Conservation (phyloP, 2,888 invertebrate species). For the Tetragnatha montana region DNA sequence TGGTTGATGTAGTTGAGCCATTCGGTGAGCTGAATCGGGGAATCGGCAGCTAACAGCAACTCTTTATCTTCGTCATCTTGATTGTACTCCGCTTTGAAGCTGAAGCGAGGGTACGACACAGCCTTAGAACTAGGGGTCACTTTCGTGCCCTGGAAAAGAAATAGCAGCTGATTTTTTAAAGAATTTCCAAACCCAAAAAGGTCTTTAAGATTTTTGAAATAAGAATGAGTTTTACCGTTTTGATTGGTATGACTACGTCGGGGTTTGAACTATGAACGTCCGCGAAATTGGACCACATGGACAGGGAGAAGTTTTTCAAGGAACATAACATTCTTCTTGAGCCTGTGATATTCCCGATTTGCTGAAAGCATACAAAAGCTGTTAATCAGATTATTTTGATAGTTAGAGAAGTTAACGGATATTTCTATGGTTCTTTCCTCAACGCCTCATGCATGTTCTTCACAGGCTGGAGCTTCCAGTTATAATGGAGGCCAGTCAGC, state of each 20-base stretch:
- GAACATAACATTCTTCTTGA: conserved; percentile 65
- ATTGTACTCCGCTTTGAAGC: conserved; percentile 60
- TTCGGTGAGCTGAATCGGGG: conserved; percentile 76
- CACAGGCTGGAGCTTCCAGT: too few relatives aligned
- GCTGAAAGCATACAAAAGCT: conserved; percentile 23
- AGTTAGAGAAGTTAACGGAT: too few relatives aligned
- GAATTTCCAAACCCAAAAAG: not conserved
- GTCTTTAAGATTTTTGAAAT: not conserved
- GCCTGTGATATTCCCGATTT: conserved; percentile 68
- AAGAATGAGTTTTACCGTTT: conserved; percentile 34
- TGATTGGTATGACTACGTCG: conserved; percentile 62
- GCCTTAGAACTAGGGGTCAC: conserved; percentile 59
- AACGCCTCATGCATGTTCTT: too few relatives aligned
- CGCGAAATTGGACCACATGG: conserved; percentile 70
- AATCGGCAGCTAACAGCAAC: conserved; percentile 58
- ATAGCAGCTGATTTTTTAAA: not conserved
- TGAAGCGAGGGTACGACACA: conserved; percentile 65
- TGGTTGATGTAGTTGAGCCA: conserved; percentile 79
- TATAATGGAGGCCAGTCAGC: too few relatives aligned
- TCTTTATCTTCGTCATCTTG: conserved; percentile 44
- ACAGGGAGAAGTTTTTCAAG: conserved; percentile 68
- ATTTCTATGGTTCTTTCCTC: too few relatives aligned
- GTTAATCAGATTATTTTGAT: not conserved
- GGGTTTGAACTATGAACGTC: conserved; percentile 65
- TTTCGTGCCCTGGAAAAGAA: conserved; percentile 56